Evolutionary conservation across 2,113 vertebrate genomes (phyloP), one percentile per base, ranked within the genome.

Genomic region (Sciurus niger): DNA sequence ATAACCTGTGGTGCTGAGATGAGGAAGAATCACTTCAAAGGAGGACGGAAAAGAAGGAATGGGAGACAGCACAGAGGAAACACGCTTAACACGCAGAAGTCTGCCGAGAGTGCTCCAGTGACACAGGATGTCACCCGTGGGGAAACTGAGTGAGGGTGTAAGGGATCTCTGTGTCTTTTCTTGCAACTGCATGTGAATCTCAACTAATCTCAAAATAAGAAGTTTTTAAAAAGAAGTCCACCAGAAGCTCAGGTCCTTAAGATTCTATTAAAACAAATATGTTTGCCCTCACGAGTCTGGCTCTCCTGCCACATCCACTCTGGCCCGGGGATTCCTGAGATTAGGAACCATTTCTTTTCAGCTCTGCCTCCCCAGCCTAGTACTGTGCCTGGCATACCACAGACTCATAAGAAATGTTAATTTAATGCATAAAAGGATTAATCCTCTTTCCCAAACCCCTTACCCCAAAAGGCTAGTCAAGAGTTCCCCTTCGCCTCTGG

Each of bases 401-500:
- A 65, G 53, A 65, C 17, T 46, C 43, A 25, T 1, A 24, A 40
- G 40, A 91, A 85, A 88, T 22, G 28, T 40, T 51, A 32, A 34
- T 58, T n/a, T 6, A 14, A 32, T 1, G 28, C 53, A 37, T 51
- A 24, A 70, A 84, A 88, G 55, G 32, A 76, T 60, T 46, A 37
- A 77, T 32, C 32, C 53, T 96, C 77, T 53, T 82, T 68, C 87
- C 87, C 16, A 14, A 86, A 13, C 13, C 84, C 80, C 58, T 51
- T 0, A 6, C 6, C 72, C 51, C 73, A 58, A 20, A 55, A 80
- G 89, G 22, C n/a, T 3, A 67, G 48, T 86, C n/a, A 68, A 60
- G 87, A 83, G 96, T 86, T 72, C 9, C 46, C 65, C 93, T 89
- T 88, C 1, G 30, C 94, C 67, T 89, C 65, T 60, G 65, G 85